A percentile compares a stretch with the other conserved stretches of the same genome.
These are phyloP conservation scores for Catocala sponsa DNA, from an alignment of 2,888 invertebrate species.

Conservation along the genomic window DNA sequence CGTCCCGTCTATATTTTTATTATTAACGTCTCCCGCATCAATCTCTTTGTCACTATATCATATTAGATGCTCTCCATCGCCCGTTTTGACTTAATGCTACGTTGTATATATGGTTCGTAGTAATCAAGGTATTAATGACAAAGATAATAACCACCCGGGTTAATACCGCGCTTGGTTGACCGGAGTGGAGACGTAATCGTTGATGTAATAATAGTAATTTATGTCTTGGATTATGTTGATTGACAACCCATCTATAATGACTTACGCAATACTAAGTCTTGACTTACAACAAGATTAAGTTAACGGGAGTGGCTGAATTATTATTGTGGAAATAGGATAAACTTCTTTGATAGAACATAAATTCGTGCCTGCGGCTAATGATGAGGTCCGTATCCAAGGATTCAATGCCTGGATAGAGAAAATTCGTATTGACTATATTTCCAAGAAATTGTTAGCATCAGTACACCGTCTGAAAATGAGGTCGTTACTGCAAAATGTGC, in stretches of 20 bases:
- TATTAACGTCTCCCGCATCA: no score
- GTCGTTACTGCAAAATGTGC: no score
- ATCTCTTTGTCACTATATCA: background rate
- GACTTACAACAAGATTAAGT: slow-evolving; percentile 6
- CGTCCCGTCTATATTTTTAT: no score
- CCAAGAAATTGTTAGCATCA: no score
- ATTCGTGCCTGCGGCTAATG: no score
- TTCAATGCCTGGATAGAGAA: no score
- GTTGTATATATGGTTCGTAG: slow-evolving; percentile 36
- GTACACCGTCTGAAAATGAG: no score
- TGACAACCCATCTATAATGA: slow-evolving; percentile 45
- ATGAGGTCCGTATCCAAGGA: no score
- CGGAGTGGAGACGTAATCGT: slow-evolving; percentile 30
- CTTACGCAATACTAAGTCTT: slow-evolving; percentile 35
- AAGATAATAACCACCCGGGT: slow-evolving; percentile 48
- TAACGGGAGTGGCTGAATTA: background rate
- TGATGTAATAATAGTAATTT: slow-evolving; percentile 57
- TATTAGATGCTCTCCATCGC: slow-evolving; percentile 15
- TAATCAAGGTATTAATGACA: slow-evolving; percentile 55
- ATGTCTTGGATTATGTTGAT: slow-evolving; percentile 58
- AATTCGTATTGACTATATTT: no score
- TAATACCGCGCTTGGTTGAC: slow-evolving; percentile 49
- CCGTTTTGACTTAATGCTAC: slow-evolving; percentile 12
- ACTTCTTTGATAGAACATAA: no score
- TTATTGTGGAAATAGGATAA: no score